Evolutionary conservation across 2,888 invertebrate genomes (phyloP).

Genomic region (Minunthozetes semirufus): DNA sequence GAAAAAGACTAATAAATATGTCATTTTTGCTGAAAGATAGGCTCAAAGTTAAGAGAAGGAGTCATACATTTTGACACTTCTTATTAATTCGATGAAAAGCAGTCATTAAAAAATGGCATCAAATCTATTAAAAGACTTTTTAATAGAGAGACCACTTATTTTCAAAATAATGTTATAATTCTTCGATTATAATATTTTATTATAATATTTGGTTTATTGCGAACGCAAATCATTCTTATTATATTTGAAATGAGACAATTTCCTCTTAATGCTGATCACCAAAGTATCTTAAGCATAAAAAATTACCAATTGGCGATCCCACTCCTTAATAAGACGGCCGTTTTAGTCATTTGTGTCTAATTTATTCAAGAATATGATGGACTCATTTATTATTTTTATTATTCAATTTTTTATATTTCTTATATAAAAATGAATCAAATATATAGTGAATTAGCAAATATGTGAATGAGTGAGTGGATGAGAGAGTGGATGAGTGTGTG

Average conservation of each 20-base stretch:
- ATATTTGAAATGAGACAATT: too few species aligned
- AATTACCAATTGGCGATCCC: too few species aligned
- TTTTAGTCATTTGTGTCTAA: neutral
- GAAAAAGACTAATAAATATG: neutral
- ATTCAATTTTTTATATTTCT: neutral
- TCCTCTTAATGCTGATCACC: too few species aligned
- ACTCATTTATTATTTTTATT: neutral
- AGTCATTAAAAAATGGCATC: too few species aligned
- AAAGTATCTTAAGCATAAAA: too few species aligned
- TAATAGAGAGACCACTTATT: too few species aligned
- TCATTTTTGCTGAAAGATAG: neutral
- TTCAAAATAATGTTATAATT: too few species aligned
- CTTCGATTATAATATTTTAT: too few species aligned
- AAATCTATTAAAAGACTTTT: too few species aligned
- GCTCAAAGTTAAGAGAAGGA: neutral
- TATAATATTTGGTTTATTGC: too few species aligned
- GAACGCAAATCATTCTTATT: neutral
- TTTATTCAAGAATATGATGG: neutral
- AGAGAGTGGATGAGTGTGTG: too few species aligned
- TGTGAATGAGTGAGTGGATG: too few species aligned
- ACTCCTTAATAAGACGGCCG: neutral
- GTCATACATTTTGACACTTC: neutral
- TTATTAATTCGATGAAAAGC: neutral
- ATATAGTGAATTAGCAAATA: slow-evolving; percentile 37
- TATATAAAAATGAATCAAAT: slow-evolving; percentile 5